Evolutionary conservation across 2,113 vertebrate species (phyloP), one percentile per base, ranked within the genome.

Genomic region (Gnathonemus longibarbis): DNA sequence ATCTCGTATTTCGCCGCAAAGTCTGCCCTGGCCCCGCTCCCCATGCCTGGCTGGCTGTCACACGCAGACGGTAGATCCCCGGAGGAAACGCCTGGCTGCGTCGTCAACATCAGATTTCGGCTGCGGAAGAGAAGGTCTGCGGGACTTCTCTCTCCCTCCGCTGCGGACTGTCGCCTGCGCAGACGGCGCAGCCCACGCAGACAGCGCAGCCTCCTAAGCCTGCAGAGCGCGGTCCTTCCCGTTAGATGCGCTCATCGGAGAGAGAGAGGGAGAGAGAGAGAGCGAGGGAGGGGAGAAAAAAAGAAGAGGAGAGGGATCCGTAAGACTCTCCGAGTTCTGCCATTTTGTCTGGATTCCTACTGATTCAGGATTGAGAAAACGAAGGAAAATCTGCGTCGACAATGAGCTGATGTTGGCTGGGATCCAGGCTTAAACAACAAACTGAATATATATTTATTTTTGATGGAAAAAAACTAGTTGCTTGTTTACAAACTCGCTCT

Each of bases 241-340:
- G 94, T 89, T 90, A 92, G 92, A 91, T 94, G 50, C 27, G 91
- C 56, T 90, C 49, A 42, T 92, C 88, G 74, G 91, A 91, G 93
- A 94, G 92, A 90, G 89, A 91, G 91, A 91, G 92, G 90, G 93
- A 93, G 83, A 49, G 83, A 93, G 83, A 84, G 84, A 5, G 45
- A 31, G 56, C 56, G 27, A 66, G n/a, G n/a, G 62, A 70, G 62
- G 62, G 27, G 58, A 50, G 84, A 24, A 5, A 50, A 50, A 17
- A 48, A 24, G 45, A 46, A n/a, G 24, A 50, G 50, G 85, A 35
- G 85, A 53, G 50, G 84, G 84, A 91, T 93, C 93, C 90, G 92
- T 85, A 92, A 70, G 92, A 93, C 93, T 93, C 95, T 93, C 91
- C 92, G 74, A 94, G 48, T 83, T 94, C 96, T 96, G 96, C 96